A percentile compares a stretch with the other conserved stretches of the same genome.
Evolutionary conservation across 2,113 vertebrate genomes (phyloP).

Genomic region (Platycercus adscitus): DNA sequence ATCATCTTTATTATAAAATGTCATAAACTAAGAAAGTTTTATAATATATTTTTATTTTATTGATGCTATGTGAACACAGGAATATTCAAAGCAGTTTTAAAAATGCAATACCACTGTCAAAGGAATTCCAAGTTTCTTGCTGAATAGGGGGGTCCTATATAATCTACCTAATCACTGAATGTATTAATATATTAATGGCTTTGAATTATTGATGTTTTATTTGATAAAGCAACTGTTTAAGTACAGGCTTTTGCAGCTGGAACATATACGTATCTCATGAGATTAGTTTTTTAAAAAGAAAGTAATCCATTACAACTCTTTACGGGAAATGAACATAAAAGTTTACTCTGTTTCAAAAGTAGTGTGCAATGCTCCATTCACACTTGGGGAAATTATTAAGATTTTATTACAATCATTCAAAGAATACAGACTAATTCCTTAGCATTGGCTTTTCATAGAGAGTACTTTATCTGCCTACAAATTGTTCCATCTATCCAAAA

Average conservation of each 20-base stretch:
- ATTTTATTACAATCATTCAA: neutral
- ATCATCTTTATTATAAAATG: neutral
- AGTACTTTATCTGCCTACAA: neutral
- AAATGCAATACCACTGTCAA: neutral
- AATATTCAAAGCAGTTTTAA: neutral
- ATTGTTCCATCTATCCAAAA: neutral
- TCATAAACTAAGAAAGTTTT: neutral
- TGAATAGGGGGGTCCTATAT: neutral
- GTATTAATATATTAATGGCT: conserved; percentile 9
- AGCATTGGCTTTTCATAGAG: neutral
- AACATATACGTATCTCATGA: neutral
- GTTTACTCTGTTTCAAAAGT: neutral
- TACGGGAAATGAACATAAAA: neutral
- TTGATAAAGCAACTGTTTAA: conserved; percentile 41
- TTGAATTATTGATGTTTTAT: conserved; percentile 39
- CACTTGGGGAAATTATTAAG: neutral
- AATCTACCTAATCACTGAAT: conserved; percentile 20
- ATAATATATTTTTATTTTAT: neutral
- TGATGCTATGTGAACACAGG: neutral
- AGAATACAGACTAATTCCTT: neutral
- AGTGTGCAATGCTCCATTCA: neutral
- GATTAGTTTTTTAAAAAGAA: conserved; percentile 1
- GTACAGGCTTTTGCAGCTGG: conserved; percentile 2
- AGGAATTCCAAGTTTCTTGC: conserved; percentile 19
- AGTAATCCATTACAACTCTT: neutral